phyloP scores from a whole-genome alignment of 1,140 invertebrate species.

The Drosophila pseudoananassae region DNA sequence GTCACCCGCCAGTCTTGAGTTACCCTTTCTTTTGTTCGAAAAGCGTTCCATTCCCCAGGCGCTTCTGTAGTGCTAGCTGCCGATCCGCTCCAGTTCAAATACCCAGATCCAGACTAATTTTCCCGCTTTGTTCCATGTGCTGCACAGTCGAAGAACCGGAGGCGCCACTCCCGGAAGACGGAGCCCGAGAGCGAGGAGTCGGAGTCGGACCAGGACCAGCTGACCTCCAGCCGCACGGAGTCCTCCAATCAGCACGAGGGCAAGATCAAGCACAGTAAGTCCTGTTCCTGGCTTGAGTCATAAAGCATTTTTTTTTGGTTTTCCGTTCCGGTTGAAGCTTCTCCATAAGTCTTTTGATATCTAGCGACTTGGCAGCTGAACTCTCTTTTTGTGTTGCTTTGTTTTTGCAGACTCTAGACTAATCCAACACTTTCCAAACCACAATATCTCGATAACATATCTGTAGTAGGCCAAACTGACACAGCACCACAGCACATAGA shows the following conservation, averaged over 20 bases:
- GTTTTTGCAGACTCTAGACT: constrained; percentile 81
- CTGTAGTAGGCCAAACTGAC: constrained; percentile 69
- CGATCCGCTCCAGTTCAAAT: background rate
- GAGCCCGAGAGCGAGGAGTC: constrained; percentile 90
- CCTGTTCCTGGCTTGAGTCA: background rate
- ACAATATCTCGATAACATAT: constrained; percentile 83
- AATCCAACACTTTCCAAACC: constrained; percentile 83
- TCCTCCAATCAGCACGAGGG: constrained; percentile 90
- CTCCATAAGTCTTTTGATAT: constrained; percentile 3
- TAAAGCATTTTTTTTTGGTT: background rate
- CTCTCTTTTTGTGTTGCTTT: constrained; percentile 66
- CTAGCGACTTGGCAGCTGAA: constrained; percentile 51
- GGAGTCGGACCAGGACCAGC: constrained; percentile 90
- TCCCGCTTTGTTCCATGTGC: constrained; percentile 58
- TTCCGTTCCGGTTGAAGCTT: no score
- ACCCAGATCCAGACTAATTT: constrained; percentile 62
- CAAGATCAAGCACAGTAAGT: constrained; percentile 89
- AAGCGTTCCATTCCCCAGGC: constrained; percentile 60
- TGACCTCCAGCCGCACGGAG: constrained; percentile 90
- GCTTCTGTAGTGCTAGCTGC: constrained; percentile 75
- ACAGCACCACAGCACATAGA: constrained; percentile 31
- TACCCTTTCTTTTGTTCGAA: constrained; percentile 39
- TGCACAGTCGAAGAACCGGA: constrained; percentile 84
- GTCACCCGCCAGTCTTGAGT: constrained; percentile 57
- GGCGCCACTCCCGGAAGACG: constrained; percentile 86